Percentiles rank a stretch among this genome's conserved stretches.
Conservation (phyloP, 1,140 invertebrate genomes). For the Bombus impatiens region DNA sequence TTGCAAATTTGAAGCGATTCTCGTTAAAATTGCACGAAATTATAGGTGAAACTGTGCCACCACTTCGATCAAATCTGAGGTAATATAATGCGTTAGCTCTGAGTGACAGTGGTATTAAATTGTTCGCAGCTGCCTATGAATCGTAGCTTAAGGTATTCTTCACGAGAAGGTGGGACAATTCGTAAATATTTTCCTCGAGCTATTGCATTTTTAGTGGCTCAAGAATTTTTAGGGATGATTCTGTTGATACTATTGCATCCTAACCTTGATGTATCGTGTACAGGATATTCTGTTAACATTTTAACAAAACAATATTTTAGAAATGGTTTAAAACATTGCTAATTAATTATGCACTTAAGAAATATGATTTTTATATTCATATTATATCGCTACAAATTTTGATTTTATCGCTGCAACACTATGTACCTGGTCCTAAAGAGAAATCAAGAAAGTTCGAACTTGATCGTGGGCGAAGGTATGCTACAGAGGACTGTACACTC, state of each 20-base stretch:
- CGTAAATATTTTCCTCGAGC: conserved; percentile 21
- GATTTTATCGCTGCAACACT: background rate
- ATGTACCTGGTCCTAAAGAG: background rate
- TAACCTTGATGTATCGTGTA: background rate
- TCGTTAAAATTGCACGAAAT: background rate
- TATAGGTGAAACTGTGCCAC: background rate
- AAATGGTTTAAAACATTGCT: background rate
- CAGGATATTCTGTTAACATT: background rate
- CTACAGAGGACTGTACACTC: background rate
- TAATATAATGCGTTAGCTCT: background rate
- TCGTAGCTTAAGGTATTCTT: background rate
- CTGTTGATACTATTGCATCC: background rate
- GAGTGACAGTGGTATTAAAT: background rate
- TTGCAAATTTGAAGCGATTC: background rate
- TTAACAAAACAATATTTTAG: background rate
- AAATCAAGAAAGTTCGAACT: background rate
- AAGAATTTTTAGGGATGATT: background rate
- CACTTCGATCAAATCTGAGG: background rate
- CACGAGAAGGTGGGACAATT: background rate
- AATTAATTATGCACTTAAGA: background rate
- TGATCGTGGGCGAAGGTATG: conserved; percentile 14
- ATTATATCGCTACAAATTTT: background rate
- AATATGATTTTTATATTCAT: background rate
- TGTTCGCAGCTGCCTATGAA: background rate
- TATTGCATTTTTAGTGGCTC: background rate